Conservation (phyloP, 2,797 vertebrate genomes). For the Premnoplex brunnescens region DNA sequence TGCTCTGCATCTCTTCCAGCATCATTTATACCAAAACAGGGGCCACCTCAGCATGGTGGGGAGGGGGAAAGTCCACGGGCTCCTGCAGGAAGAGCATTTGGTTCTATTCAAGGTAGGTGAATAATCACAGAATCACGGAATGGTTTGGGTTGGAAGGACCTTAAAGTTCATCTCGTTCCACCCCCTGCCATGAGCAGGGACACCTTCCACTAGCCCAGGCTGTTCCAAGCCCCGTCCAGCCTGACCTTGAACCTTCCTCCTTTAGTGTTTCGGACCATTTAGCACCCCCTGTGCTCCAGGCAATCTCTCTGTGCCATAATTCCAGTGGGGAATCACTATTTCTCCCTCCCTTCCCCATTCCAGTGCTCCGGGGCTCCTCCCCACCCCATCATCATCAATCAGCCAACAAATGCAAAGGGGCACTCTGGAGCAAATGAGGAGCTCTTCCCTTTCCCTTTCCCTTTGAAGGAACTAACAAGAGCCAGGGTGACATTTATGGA, state of each 20-base stretch:
- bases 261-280: background rate
- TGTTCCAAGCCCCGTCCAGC: background rate
- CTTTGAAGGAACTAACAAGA: constrained; percentile 45
- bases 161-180: background rate
- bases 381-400: background rate
- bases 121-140: accelerated
- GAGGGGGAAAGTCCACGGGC: background rate
- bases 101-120: accelerated
- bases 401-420: background rate
- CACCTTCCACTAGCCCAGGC: background rate
- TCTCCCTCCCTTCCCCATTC: background rate
- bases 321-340: background rate
- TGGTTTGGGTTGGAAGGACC: background rate
- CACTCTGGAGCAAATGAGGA: background rate
- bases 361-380: background rate
- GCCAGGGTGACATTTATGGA: constrained; percentile 34
- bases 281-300: background rate
- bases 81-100: background rate
- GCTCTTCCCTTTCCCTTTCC: background rate
- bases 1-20: accelerated
- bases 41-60: background rate
- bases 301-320: background rate
- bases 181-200: background rate
- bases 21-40: background rate
- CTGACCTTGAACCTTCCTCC: background rate